Evolutionary conservation across 2,888 invertebrate species (phyloP), one percentile per base, ranked within the genome.

Genomic region (Leucophenga maculata): DNA sequence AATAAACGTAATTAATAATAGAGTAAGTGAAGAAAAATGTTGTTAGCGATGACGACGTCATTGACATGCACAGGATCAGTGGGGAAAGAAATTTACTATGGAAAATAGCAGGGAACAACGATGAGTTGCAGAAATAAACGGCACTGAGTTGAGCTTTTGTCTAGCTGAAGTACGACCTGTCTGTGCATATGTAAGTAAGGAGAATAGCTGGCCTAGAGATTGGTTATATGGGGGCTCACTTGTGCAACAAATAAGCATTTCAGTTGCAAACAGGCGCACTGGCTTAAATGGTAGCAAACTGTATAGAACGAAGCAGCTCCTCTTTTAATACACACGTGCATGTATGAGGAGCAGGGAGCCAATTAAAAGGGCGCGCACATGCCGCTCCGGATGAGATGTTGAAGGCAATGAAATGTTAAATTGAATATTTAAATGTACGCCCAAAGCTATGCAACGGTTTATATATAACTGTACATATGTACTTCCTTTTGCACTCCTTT

Each of bases 371-470:
- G 59, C 59, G 32, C 3, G 16, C 22, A 16, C 59, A 59, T 55
- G 26, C 39, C 39, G 39, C 39, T 6, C 39, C 39, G 39, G 32
- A 14, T 31, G 16, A n/a, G 6, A 16, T 16, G 32, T n/a, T n/a
- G n/a, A n/a, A n/a, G n/a, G n/a, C n/a, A n/a, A 16, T 59, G 59
- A 6, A 2, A 64, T 64, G 62, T 32, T n/a, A 59, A 64, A 64
- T 64, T 46, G 62, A 64, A 64, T 64, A 64, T 48, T 64, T 64
- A 46, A 64, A 64, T 64, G 46, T 46, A 48, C 48, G 62, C 62
- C 62, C 20, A 22, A 64, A 48, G 62, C 46, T 64, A 64, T 46
- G 62, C 62, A 46, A 46, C 6, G 46, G 14, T 64, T 64, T 64
- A 22, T 64, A n/a, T 32, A 18, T 39, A n/a, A n/a, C 11, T n/a